Evolutionary conservation across 2,113 vertebrate species (phyloP).

Genomic region (Nymphicus hollandicus): DNA sequence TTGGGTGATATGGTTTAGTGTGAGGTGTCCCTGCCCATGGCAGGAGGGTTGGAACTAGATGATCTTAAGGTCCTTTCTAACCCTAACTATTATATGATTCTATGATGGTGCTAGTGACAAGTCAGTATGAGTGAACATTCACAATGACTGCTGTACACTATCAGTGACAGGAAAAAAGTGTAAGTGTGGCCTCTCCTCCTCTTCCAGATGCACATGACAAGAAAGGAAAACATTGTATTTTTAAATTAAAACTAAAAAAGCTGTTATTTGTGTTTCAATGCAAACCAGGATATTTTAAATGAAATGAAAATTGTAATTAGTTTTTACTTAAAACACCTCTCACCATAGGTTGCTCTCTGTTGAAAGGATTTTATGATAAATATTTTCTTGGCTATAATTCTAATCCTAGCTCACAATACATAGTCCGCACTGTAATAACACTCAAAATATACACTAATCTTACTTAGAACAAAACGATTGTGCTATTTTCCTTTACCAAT

Average conservation of each 20-base stretch:
- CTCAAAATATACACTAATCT: not conserved
- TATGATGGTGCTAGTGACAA: not conserved
- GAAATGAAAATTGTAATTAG: not conserved
- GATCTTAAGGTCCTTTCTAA: no score
- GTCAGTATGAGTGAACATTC: no score
- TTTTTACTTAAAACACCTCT: not conserved
- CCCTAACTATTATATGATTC: no score
- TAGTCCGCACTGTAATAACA: not conserved
- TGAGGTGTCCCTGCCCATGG: no score
- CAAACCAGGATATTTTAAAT: not conserved
- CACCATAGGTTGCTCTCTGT: not conserved
- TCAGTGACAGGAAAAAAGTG: not conserved
- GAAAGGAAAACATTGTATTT: not conserved
- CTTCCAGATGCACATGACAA: not conserved
- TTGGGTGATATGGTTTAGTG: no score
- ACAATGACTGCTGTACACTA: fast-evolving
- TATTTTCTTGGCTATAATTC: not conserved
- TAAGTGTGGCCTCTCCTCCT: not conserved
- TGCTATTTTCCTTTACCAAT: not conserved
- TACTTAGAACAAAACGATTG: not conserved
- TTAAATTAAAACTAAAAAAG: not conserved
- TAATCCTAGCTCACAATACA: not conserved
- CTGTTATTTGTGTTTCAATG: not conserved
- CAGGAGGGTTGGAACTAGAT: no score
- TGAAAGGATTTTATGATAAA: not conserved